Percentiles rank a stretch among this genome's conserved stretches.
phyloP scores from a whole-genome alignment of 1,140 invertebrate genomes.

The Philotrypesis tridentata region DNA sequence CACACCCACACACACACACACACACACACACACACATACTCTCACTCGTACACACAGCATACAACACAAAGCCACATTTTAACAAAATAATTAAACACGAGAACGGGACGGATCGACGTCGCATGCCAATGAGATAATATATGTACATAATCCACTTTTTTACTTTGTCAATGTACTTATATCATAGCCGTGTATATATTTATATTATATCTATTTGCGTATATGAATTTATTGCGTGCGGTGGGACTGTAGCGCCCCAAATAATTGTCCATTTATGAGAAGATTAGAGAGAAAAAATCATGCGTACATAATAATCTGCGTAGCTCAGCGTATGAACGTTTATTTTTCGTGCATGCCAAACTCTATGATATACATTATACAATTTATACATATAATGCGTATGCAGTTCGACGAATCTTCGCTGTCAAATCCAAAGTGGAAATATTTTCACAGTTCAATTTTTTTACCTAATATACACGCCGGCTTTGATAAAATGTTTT shows the following conservation, averaged over 20 bases:
- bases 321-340: neutral
- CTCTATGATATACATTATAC: neutral
- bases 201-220: constrained; percentile 26
- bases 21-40: neutral
- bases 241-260: neutral
- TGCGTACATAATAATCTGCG: neutral
- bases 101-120: neutral
- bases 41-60: no score
- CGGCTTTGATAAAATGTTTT: neutral
- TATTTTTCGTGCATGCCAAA: neutral
- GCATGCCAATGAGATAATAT: constrained; percentile 16
- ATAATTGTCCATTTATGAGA: neutral
- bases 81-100: neutral
- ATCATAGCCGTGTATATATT: constrained; percentile 31
- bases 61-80: neutral
- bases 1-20: neutral
- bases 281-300: neutral
- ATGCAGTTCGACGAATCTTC: neutral
- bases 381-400: neutral
- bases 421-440: neutral
- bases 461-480: neutral
- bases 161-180: constrained; percentile 35
- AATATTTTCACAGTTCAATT: neutral
- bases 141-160: constrained; percentile 45
- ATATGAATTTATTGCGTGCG: neutral